Conservation (phyloP, 1,140 invertebrate species). For the Philotrypesis tridentata region DNA sequence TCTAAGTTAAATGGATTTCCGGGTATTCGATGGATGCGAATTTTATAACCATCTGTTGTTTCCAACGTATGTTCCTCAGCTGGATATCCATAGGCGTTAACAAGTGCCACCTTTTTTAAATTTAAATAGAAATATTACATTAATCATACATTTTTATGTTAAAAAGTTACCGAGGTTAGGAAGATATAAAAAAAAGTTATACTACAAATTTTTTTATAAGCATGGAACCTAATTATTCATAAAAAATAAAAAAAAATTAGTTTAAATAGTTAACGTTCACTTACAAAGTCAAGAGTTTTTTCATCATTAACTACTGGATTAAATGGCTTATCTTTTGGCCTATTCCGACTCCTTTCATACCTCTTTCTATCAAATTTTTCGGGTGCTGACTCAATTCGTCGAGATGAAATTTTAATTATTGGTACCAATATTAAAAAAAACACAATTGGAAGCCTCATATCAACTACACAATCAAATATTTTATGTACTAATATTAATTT, state of each 20-base stretch:
- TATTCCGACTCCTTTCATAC: not conserved
- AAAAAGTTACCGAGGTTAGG: too few relatives aligned
- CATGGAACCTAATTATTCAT: too few relatives aligned
- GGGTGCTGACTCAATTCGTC: not conserved
- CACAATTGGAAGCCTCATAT: not conserved
- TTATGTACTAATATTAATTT: not conserved
- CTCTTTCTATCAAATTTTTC: not conserved
- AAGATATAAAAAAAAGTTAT: too few relatives aligned
- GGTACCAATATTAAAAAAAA: not conserved
- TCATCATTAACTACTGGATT: not conserved
- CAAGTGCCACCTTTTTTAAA: constrained; percentile 61
- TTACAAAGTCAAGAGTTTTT: constrained; percentile 15
- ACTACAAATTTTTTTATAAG: too few relatives aligned
- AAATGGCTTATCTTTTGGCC: not conserved
- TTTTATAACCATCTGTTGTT: constrained; percentile 72
- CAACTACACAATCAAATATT: not conserved
- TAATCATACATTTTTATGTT: not conserved
- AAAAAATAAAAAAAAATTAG: not conserved
- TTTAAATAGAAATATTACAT: too few relatives aligned
- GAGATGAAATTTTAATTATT: not conserved
- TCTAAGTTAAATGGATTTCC: constrained; percentile 32
- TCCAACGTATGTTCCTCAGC: constrained; percentile 68
- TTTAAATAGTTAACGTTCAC: not conserved
- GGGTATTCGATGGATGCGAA: constrained; percentile 73
- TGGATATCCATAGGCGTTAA: constrained; percentile 69